Evolutionary conservation across 1,140 invertebrate species (phyloP).

Genomic region (Cydia strobilella): DNA sequence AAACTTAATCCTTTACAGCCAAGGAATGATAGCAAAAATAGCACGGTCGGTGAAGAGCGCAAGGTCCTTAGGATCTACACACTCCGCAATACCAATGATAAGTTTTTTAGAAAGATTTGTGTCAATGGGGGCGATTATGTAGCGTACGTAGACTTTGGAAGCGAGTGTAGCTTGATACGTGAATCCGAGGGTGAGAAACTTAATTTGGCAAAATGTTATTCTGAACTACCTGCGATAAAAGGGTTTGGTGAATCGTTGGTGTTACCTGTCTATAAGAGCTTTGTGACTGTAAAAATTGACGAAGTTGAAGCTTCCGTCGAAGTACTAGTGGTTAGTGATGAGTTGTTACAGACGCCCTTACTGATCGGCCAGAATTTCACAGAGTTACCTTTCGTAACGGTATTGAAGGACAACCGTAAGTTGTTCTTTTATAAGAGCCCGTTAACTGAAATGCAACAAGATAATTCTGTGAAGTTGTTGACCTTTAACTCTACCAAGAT

Average conservation of each 20-base stretch:
- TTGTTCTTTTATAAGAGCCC: conserved; percentile 34
- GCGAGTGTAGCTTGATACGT: conserved; percentile 35
- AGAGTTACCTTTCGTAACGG: conserved; percentile 32
- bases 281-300: conserved; percentile 17
- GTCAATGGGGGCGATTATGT: neutral
- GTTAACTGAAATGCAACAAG: neutral
- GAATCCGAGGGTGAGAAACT: conserved; percentile 34
- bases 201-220: conserved; percentile 35
- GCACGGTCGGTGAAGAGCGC: neutral
- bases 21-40: neutral
- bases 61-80: conserved; percentile 8
- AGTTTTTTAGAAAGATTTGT: conserved; percentile 28
- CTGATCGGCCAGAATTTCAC: conserved; percentile 34
- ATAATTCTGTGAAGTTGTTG: conserved; percentile 33
- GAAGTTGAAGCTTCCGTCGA: conserved; percentile 34
- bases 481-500: conserved; percentile 29
- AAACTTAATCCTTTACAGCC: conserved; percentile 10
- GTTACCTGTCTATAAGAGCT: conserved; percentile 18
- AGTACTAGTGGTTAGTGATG: conserved; percentile 31
- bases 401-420: conserved; percentile 26
- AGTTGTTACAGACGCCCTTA: conserved; percentile 30
- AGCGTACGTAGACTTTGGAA: conserved; percentile 35
- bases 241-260: conserved; percentile 35
- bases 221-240: conserved; percentile 36
- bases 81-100: conserved; percentile 23